phyloP scores from a whole-genome alignment of 2,888 invertebrate genomes.

The Disparrhopalites patrizii region DNA sequence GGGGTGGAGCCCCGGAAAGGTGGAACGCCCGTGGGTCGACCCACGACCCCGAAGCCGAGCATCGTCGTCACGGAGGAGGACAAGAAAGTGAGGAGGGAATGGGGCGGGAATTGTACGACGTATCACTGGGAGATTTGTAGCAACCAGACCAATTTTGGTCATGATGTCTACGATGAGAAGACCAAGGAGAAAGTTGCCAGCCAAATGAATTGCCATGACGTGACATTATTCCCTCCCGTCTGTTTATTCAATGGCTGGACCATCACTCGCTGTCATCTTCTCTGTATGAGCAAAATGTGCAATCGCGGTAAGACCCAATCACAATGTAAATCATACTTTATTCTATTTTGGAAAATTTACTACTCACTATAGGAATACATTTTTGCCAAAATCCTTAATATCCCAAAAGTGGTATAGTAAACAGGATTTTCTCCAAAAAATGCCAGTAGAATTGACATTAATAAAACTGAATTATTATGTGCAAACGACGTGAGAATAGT shows the following conservation, averaged over 20 bases:
- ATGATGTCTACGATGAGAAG: constrained; percentile 30
- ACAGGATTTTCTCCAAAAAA: too few relatives aligned
- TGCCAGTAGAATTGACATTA: too few relatives aligned
- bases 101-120: constrained; percentile 35
- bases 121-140: constrained; percentile 34
- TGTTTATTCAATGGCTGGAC: constrained; percentile 37
- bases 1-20: constrained; percentile 34
- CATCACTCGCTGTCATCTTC: constrained; percentile 37
- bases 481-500: too few relatives aligned
- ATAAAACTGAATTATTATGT: too few relatives aligned
- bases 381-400: too few relatives aligned
- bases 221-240: constrained; percentile 9
- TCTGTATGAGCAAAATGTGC: constrained; percentile 38
- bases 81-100: constrained; percentile 28
- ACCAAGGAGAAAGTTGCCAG: constrained; percentile 4
- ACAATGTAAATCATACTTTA: neutral
- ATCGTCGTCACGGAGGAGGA: constrained; percentile 25
- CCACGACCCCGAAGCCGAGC: constrained; percentile 4
- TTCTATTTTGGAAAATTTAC: neutral
- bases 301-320: constrained; percentile 24
- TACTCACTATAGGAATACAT: too few relatives aligned
- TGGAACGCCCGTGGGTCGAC: constrained; percentile 25
- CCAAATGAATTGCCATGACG: constrained; percentile 1
- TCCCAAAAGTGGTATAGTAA: too few relatives aligned
- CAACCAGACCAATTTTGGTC: constrained; percentile 29